Evolutionary conservation across 2,888 invertebrate genomes (phyloP), one percentile per base, ranked within the genome.

Genomic region (Ceriagrion tenellum): DNA sequence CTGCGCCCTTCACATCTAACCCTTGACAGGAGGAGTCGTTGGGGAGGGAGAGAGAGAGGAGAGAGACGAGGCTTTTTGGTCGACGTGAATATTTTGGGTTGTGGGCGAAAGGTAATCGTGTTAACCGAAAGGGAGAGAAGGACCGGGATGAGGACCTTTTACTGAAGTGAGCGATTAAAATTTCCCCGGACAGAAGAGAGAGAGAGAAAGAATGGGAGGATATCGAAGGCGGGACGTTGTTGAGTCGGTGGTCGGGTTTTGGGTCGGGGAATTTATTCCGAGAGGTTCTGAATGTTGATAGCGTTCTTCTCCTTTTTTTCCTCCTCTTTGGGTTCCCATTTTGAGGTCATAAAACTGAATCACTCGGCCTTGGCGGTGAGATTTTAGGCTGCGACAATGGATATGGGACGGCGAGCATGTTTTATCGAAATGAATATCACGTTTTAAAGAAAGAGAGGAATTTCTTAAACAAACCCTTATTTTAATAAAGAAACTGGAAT

Each of bases 81-180:
- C n/a, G n/a, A 20, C 23, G 6, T 23, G 23, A 63, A 63, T 23
- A 26, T 23, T n/a, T 63, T 63, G 63, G 18, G 56, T 0, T n/a
- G n/a, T n/a, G n/a, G n/a, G n/a, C 56, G 12, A 16, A 8, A 16
- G 8, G 69, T 69, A 69, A 69, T 69, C 26, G 69, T 69, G 69
- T 69, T 69, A 69, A 26, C n/a, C n/a, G n/a, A 69, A 23, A 18
- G 20, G 16, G 59, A 69, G 35, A 35, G 81, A 35, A 35, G 81
- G 81, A 30, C 30, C 12, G 0, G 23, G n/a, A 69, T 23, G 26
- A 26, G 81, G 69, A 12, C 35, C 35, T 81, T 35, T 18, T 10
- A 59, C 30, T 35, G 35, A 35, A 81, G 30, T 35, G 81, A 81
- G 81, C 81, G 81, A 81, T 81, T 81, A 81, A 81, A 81, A 81